Evolutionary conservation across 92 coral and sea anemone species (phyloP).

Genomic region (Galaxea fascicularis): DNA sequence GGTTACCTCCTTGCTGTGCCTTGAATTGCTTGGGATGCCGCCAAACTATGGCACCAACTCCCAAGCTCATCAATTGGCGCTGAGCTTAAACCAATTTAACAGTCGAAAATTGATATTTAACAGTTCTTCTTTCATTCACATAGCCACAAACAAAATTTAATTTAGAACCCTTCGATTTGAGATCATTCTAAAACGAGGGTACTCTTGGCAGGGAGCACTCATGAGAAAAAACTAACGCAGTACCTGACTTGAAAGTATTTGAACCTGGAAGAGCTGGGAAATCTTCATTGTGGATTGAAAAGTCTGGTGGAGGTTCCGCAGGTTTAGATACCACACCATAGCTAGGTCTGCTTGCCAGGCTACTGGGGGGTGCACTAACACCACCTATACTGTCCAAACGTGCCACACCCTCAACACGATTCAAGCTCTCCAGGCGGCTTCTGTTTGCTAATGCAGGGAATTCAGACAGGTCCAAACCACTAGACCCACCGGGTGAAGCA

Average conservation of each 20-base stretch:
- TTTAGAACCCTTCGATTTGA: too few species aligned
- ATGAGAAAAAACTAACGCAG: not conserved
- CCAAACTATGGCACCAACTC: too few species aligned
- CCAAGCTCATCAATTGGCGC: too few species aligned
- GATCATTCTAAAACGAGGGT: not conserved
- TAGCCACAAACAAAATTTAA: too few species aligned
- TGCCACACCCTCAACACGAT: constrained; percentile 78
- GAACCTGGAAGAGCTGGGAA: constrained; percentile 98
- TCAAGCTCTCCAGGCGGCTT: constrained; percentile 74
- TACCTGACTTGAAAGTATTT: constrained; percentile 84
- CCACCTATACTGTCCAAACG: constrained; percentile 51
- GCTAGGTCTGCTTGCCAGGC: constrained; percentile 66
- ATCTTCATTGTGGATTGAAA: constrained; percentile 95
- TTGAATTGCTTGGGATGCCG: too few species aligned
- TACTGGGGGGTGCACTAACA: constrained; percentile 52
- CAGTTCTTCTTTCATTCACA: too few species aligned
- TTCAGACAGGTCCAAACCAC: constrained; percentile 93
- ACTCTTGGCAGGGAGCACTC: not conserved
- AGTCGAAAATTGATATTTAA: too few species aligned
- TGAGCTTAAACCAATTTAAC: too few species aligned
- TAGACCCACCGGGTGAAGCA: constrained; percentile 50
- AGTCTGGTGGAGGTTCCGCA: constrained; percentile 95
- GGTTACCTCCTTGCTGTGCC: too few species aligned
- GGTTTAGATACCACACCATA: constrained; percentile 98
- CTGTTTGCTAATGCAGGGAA: constrained; percentile 96